Evolutionary conservation across 2,113 vertebrate species (phyloP).

Genomic region (Chroicocephalus ridibundus): DNA sequence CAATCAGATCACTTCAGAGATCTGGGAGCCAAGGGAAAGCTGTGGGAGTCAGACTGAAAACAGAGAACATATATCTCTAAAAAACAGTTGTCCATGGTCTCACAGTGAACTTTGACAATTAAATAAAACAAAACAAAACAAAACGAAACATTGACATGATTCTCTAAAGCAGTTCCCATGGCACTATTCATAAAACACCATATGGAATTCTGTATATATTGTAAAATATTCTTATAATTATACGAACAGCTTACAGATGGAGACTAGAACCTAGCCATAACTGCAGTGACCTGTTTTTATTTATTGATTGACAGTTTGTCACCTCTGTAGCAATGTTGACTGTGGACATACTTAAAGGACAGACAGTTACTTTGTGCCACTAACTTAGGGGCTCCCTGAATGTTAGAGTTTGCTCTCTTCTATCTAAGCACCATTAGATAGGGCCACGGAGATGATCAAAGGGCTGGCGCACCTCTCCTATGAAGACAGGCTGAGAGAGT

Average conservation of each 20-base stretch:
- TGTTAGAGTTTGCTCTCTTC: neutral
- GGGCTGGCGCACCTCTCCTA: too few relatives aligned
- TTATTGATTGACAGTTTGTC: neutral
- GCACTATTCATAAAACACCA: neutral
- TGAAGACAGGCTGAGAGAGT: too few relatives aligned
- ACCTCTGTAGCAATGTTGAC: neutral
- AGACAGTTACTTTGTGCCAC: neutral
- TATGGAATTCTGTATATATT: conserved; percentile 4
- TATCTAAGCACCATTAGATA: neutral
- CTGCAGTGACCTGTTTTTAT: neutral
- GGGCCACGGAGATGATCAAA: neutral
- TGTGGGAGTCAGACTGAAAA: conserved; percentile 18
- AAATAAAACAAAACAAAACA: neutral
- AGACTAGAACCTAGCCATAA: neutral
- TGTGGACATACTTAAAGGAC: neutral
- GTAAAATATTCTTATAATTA: neutral
- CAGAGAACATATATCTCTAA: neutral
- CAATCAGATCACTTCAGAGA: neutral
- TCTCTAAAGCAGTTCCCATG: conserved; percentile 1
- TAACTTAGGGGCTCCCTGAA: neutral
- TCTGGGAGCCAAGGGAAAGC: neutral
- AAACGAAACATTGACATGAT: neutral
- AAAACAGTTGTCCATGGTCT: neutral
- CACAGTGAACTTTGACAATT: conserved; percentile 14
- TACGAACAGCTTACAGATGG: neutral